phyloP scores from a whole-genome alignment of 1,140 invertebrate species.

The Brachystomella parvula region DNA sequence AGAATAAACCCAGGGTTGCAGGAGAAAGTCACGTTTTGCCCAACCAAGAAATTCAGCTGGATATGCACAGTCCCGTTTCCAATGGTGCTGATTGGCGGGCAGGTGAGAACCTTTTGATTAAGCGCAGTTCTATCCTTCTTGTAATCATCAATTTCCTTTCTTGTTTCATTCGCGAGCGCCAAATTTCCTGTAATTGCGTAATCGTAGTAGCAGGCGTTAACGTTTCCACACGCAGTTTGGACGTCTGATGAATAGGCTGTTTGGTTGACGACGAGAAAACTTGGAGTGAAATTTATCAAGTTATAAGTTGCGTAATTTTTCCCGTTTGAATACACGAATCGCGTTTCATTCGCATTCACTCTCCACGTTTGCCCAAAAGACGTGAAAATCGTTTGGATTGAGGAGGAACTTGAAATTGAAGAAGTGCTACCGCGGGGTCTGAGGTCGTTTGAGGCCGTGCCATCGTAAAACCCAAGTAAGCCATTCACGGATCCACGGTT shows the following conservation, averaged over 20 bases:
- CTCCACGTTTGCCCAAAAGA: background rate
- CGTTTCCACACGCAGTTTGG: background rate
- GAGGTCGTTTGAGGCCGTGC: background rate
- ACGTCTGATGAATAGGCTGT: background rate
- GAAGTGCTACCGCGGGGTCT: background rate
- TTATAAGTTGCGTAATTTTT: background rate
- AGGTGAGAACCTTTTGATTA: background rate
- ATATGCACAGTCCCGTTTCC: background rate
- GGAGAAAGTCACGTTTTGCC: background rate
- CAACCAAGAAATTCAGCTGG: background rate
- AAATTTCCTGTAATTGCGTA: constrained; percentile 3
- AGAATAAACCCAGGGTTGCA: background rate
- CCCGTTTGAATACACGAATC: background rate
- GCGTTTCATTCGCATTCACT: background rate
- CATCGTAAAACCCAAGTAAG: background rate
- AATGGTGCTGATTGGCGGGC: background rate
- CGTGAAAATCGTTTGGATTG: background rate
- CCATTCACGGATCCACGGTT: background rate
- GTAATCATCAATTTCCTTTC: background rate
- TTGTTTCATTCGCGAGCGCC: constrained; percentile 3
- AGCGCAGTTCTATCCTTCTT: background rate
- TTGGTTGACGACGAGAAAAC: background rate
- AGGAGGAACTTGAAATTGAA: background rate
- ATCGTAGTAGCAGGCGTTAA: background rate
- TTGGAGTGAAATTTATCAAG: background rate